phyloP scores from a whole-genome alignment of 1,140 invertebrate species.

The Plectrocnemia conspersa region DNA sequence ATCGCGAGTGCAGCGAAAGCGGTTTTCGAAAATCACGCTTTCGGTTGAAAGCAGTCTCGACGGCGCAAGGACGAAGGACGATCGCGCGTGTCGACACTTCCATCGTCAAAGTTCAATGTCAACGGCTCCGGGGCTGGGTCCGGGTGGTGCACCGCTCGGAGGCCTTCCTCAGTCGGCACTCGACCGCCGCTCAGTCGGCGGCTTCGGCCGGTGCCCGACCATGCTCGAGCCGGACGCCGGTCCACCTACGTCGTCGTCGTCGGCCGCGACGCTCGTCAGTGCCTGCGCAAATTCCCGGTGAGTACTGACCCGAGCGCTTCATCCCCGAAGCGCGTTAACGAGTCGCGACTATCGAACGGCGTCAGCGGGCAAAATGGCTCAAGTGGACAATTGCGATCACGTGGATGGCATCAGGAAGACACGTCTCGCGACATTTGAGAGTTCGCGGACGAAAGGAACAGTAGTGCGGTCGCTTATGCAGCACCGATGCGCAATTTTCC shows the following conservation, averaged over 20 bases:
- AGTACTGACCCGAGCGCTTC: too few relatives aligned
- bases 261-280: neutral
- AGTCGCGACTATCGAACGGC: conserved; percentile 9
- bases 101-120: neutral
- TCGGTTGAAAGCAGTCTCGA: too few relatives aligned
- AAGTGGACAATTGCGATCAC: conserved; percentile 31
- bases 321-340: neutral
- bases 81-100: neutral
- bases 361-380: conserved; percentile 22
- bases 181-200: neutral
- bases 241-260: neutral
- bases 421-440: conserved; percentile 16
- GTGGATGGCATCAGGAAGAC: conserved; percentile 25
- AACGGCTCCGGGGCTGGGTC: neutral
- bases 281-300: too few relatives aligned
- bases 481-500: neutral
- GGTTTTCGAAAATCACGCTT: too few relatives aligned
- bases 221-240: neutral
- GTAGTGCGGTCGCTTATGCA: neutral
- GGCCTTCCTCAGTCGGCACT: neutral
- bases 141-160: neutral
- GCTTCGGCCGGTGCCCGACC: neutral
- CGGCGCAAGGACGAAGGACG: neutral
- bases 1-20: too few relatives aligned
- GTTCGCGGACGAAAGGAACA: conserved; percentile 21